Evolutionary conservation across 2,113 vertebrate genomes (phyloP), one percentile per base, ranked within the genome.

Genomic region (Eulemur rufifrons): DNA sequence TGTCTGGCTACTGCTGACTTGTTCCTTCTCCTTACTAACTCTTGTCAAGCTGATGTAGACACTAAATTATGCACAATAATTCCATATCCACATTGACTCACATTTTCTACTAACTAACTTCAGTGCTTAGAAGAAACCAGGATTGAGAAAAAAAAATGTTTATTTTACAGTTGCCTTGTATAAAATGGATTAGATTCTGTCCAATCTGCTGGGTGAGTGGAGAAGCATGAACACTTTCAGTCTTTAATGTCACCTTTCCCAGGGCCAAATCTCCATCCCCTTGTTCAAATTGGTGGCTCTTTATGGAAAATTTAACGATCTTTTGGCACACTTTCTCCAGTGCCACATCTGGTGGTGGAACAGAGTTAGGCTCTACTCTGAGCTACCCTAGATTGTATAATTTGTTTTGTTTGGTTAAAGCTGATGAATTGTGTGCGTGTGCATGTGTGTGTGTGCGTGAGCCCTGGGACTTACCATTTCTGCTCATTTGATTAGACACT

Each of bases 41-140:
- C 73, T 29, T 59, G 87, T 95, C 93, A 86, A 74, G 56, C 54
- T 52, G 84, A 96, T 8, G 11, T 39, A 63, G 47, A 50, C 34
- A 88, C 96, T 89, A 89, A 95, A 92, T 95, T 78, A 86, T 17
- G 54, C 20, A 56, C 21, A 56, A 56, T 56, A 34, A 86, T 54
- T 86, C 78, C 86, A 77, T 47, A 42, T 74, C 42, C 78, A 84
- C 52, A 82, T 0, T 74, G 90, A 96, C 61, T 78, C 69, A 78
- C 34, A 66, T 86, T 95, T 96, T 86, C 83, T 95, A 80, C 50
- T 81, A 93, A 94, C 18, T 77, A 80, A 47, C 66, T 93, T 91
- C 78, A 71, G 52, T 56, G 83, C 71, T 81, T 68, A 96, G 8
- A 91, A 82, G 78, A 50, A 94, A 82, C 5, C 18, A 84, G 52